phyloP scores from a whole-genome alignment of 2,888 invertebrate genomes.

The Hypselothyrea guttata region DNA sequence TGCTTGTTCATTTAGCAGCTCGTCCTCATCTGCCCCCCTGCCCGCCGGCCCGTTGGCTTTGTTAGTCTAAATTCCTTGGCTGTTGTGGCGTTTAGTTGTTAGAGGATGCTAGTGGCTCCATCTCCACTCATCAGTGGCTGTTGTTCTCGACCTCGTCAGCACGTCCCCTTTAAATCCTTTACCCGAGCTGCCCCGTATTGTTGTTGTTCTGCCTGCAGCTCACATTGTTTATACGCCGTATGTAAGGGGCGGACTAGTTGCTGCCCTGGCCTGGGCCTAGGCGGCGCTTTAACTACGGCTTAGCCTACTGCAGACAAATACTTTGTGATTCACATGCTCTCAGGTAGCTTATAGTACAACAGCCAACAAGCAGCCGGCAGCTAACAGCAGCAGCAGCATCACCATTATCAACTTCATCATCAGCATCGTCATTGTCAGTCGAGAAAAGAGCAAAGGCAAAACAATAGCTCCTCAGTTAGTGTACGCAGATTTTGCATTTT shows the following conservation, averaged over 20 bases:
- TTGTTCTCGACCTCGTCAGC: constrained; percentile 48
- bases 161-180: constrained; percentile 70
- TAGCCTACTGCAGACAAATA: constrained; percentile 54
- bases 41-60: constrained; percentile 41
- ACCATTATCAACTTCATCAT: constrained; percentile 6
- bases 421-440: constrained; percentile 16
- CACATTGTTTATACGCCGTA: constrained; percentile 42
- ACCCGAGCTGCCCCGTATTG: constrained; percentile 49
- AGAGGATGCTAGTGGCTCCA: constrained; percentile 36
- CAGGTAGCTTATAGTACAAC: constrained; percentile 53
- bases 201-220: constrained; percentile 65
- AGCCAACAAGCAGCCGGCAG: no score
- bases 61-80: constrained; percentile 61
- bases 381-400: constrained; percentile 17
- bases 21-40: constrained; percentile 4
- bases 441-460: constrained; percentile 29
- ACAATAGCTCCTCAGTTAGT: constrained; percentile 46
- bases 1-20: constrained; percentile 69
- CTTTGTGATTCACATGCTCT: constrained; percentile 48
- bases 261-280: constrained; percentile 10
- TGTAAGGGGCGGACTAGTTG: constrained; percentile 22
- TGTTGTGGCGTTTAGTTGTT: constrained; percentile 59
- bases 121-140: constrained; percentile 43
- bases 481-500: constrained; percentile 53
- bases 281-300: constrained; percentile 43